Evolutionary conservation across 2,113 vertebrate genomes (phyloP).

Genomic region (Pluvianellus socialis): DNA sequence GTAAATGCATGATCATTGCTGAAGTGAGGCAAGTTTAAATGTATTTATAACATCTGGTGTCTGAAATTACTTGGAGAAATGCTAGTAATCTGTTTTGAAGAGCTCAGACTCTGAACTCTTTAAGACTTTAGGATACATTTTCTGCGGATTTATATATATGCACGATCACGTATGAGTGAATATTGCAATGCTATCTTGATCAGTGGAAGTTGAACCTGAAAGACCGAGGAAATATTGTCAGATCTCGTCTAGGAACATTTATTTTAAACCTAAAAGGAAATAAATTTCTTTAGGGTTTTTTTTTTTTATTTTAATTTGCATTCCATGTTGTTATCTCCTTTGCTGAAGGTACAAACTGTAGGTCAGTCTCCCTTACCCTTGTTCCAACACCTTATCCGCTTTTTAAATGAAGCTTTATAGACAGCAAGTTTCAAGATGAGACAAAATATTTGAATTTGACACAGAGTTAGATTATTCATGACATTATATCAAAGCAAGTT

Average conservation of each 20-base stretch:
- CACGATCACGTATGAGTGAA: neutral
- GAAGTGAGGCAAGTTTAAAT: slow-evolving; percentile 27
- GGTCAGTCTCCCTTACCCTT: neutral
- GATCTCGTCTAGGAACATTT: neutral
- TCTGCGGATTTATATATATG: neutral
- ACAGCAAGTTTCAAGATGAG: neutral
- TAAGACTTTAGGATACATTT: neutral
- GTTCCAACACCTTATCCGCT: neutral
- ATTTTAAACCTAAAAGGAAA: neutral
- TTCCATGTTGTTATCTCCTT: neutral
- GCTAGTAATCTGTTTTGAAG: neutral
- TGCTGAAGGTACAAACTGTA: neutral
- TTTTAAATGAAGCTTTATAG: neutral
- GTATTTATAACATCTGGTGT: neutral
- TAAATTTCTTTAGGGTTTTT: neutral
- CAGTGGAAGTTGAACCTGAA: neutral
- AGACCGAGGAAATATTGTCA: neutral
- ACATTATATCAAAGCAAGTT: neutral
- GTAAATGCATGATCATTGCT: neutral
- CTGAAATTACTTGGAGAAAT: slow-evolving; percentile 36
- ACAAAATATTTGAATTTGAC: neutral
- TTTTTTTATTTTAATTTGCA: neutral
- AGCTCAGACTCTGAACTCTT: neutral
- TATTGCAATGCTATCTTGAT: neutral
- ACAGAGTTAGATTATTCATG: neutral